These are phyloP conservation scores for Agelaius tricolor DNA, from an alignment of 2,113 vertebrate genomes.

Conservation along the genomic window DNA sequence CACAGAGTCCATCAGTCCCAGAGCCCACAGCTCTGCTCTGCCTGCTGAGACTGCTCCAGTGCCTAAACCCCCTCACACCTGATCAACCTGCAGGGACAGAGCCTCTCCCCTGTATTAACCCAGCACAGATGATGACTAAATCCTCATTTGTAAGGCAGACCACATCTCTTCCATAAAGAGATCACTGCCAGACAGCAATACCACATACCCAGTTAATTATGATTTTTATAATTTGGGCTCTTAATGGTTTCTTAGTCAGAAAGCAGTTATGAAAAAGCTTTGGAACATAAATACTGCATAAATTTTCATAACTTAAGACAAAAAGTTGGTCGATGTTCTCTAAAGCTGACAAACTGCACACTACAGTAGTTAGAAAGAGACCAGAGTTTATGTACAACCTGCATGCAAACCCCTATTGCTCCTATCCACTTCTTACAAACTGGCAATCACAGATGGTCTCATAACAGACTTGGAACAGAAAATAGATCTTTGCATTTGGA, in stretches of 20 bases:
- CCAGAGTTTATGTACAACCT: slow-evolving; percentile 15
- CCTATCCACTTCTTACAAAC: slow-evolving; percentile 32
- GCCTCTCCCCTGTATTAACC: not conserved
- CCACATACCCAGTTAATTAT: slow-evolving; percentile 41
- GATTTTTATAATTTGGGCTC: slow-evolving; percentile 40
- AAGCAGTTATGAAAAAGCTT: slow-evolving; percentile 50
- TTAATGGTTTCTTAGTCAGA: slow-evolving; percentile 64
- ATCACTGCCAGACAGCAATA: not conserved
- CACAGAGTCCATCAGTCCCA: not conserved
- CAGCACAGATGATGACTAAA: not conserved
- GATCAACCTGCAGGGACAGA: not conserved
- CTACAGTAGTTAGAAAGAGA: not conserved
- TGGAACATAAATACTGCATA: slow-evolving; percentile 62
- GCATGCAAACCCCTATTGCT: not conserved
- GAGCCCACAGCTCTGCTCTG: not conserved
- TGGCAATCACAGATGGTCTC: slow-evolving; percentile 45
- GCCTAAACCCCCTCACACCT: not conserved
- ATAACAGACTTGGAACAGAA: slow-evolving; percentile 57
- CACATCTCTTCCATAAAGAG: not conserved
- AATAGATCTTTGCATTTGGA: slow-evolving; percentile 49
- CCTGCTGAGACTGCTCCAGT: not conserved
- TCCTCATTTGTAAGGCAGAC: not conserved
- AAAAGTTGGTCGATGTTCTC: slow-evolving; percentile 3
- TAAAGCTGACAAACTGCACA: slow-evolving; percentile 37
- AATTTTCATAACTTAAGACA: slow-evolving; percentile 59